These are phyloP conservation scores for Ciconia nigra DNA, from an alignment of 2,797 vertebrate genomes.

Conservation along the genomic window DNA sequence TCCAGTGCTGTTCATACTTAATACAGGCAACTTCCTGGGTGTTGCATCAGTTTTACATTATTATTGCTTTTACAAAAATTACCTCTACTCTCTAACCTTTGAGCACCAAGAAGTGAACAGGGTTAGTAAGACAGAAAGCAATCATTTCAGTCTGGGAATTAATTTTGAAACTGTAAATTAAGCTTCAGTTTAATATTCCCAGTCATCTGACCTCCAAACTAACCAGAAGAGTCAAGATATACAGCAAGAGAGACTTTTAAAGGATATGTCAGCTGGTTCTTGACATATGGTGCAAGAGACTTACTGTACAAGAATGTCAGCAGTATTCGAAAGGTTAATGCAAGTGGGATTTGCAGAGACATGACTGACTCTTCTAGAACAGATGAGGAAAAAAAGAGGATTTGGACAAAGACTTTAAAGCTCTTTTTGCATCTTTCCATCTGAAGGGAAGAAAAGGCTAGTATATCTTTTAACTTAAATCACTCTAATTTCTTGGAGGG, in stretches of 20 bases:
- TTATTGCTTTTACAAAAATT: not conserved
- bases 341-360: slow-evolving; percentile 48
- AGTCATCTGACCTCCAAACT: not conserved
- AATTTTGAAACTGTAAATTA: slow-evolving; percentile 30
- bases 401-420: slow-evolving; percentile 43
- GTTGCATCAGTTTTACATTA: not conserved
- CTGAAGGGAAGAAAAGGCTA: not conserved
- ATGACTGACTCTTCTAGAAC: slow-evolving; percentile 42
- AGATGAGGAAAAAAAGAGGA: not conserved
- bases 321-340: slow-evolving; percentile 56
- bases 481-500: not conserved
- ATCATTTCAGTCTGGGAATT: not conserved
- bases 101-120: not conserved
- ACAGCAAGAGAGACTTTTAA: not conserved
- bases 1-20: not conserved
- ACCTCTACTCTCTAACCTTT: not conserved
- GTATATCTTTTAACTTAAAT: not conserved
- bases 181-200: not conserved
- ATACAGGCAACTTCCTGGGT: not conserved
- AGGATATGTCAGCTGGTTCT: slow-evolving; percentile 4
- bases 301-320: not conserved
- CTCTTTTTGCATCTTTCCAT: slow-evolving; percentile 17
- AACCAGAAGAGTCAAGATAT: slow-evolving; percentile 5
- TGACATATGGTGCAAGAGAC: slow-evolving; percentile 21
- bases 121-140: not conserved